Conservation (phyloP, 2,113 vertebrate genomes). For the Mesembrinibis cayennensis region DNA sequence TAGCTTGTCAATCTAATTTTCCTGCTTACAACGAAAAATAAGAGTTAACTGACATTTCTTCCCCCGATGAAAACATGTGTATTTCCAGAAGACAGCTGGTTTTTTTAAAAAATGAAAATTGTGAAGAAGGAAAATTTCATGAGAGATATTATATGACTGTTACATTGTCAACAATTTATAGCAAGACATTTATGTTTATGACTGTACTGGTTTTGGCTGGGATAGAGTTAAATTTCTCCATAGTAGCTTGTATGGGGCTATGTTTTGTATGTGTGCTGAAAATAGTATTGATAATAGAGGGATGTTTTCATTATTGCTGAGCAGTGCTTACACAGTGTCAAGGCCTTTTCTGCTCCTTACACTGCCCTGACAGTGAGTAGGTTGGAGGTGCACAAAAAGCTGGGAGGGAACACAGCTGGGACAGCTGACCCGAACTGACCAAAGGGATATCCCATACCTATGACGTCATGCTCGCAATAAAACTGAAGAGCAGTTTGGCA, state of each 20-base stretch:
- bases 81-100: background rate
- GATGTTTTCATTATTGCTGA: background rate
- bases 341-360: background rate
- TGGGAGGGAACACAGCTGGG: background rate
- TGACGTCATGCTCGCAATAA: fast-evolving
- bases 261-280: background rate
- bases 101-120: background rate
- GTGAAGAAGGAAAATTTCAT: background rate
- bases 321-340: background rate
- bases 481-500: background rate
- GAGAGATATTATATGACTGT: background rate
- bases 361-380: fast-evolving
- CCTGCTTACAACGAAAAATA: background rate
- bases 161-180: background rate
- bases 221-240: background rate
- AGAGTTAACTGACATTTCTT: background rate
- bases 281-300: background rate
- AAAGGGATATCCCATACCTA: background rate
- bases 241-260: background rate
- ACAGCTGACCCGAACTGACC: background rate
- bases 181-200: background rate
- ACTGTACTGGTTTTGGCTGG: background rate
- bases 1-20: background rate
- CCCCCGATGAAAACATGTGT: background rate
- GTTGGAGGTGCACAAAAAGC: background rate